Percentiles rank a stretch among this genome's conserved stretches.
These are phyloP conservation scores for Sinella curviseta DNA, from an alignment of 1,140 invertebrate genomes.

Conservation along the genomic window DNA sequence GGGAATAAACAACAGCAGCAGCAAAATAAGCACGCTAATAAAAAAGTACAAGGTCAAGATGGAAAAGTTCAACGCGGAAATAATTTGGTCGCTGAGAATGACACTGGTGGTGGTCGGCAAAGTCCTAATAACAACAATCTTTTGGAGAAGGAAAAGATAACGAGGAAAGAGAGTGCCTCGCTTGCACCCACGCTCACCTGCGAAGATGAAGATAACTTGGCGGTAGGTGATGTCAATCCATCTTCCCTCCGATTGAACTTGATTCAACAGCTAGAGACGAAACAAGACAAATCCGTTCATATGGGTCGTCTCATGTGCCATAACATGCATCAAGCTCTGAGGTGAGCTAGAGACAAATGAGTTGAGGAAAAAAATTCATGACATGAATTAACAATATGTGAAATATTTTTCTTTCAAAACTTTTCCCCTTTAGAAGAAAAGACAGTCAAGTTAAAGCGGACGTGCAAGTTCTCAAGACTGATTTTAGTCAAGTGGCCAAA, in stretches of 20 bases:
- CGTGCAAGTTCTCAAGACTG: slow-evolving; percentile 56
- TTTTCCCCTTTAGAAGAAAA: slow-evolving; percentile 51
- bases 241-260: slow-evolving; percentile 64
- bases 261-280: slow-evolving; percentile 70
- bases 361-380: neutral
- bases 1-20: slow-evolving; percentile 11
- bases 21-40: neutral
- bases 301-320: slow-evolving; percentile 54
- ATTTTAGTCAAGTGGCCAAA: slow-evolving; percentile 66
- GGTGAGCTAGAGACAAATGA: slow-evolving; percentile 40
- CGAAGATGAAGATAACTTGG: slow-evolving; percentile 48
- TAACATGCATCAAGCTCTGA: slow-evolving; percentile 51
- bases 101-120: neutral
- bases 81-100: neutral
- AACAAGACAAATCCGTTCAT: slow-evolving; percentile 70
- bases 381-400: neutral
- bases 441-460: slow-evolving; percentile 53
- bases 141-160: slow-evolving; percentile 5
- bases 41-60: neutral
- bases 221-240: slow-evolving; percentile 18
- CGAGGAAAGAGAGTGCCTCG: slow-evolving; percentile 35
- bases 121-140: neutral
- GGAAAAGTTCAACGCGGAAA: neutral
- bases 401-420: neutral
- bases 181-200: slow-evolving; percentile 36